Conservation (phyloP, 2,888 invertebrate species). For the Oasisia sp. region DNA sequence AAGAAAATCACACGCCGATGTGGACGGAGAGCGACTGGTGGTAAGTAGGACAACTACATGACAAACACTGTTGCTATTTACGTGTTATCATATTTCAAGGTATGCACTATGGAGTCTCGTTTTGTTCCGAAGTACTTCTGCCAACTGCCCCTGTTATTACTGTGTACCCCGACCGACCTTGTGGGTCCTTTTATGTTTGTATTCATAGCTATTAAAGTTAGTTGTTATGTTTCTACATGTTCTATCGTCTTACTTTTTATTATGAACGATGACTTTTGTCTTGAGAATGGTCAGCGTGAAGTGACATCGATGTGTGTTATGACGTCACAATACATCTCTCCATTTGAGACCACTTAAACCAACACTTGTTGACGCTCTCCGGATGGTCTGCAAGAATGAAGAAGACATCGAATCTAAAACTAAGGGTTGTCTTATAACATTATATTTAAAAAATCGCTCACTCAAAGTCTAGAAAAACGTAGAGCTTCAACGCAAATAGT, state of each 20-base stretch:
- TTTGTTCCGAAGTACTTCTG: background rate
- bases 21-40: conserved; percentile 64
- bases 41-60: conserved; percentile 43
- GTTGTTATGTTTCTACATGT: background rate
- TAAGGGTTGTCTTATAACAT: too few species aligned
- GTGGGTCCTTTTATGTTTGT: background rate
- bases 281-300: background rate
- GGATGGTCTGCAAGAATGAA: background rate
- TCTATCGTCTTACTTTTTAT: background rate
- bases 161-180: background rate
- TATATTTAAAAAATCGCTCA: too few species aligned
- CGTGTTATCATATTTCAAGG: background rate
- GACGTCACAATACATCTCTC: background rate
- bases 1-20: conserved; percentile 64
- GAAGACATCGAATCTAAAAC: background rate
- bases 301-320: background rate
- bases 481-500: too few species aligned
- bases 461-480: too few species aligned
- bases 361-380: background rate
- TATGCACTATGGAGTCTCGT: background rate
- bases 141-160: background rate
- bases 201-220: background rate
- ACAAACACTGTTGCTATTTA: background rate
- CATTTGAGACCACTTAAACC: background rate
- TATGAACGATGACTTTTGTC: background rate